phyloP scores from a whole-genome alignment of 1,140 invertebrate genomes.

The Doryteuthis pealeii region DNA sequence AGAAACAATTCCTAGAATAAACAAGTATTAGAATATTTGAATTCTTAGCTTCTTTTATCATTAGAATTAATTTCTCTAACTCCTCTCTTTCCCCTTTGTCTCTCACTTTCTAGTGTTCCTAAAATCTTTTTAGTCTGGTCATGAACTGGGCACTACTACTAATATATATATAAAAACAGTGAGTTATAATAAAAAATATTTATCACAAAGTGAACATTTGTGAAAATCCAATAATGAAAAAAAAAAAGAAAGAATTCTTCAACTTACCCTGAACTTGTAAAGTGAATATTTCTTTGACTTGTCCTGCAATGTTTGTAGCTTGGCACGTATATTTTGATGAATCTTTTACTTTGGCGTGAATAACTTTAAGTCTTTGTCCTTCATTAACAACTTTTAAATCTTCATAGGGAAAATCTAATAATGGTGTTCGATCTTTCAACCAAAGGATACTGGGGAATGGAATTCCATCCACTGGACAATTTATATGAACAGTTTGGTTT shows the following conservation, averaged over 20 bases:
- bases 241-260: neutral
- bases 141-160: too few species aligned
- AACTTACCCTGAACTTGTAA: conserved; percentile 54
- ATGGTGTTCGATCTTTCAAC: conserved; percentile 49
- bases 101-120: too few species aligned
- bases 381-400: conserved; percentile 36
- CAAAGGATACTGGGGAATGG: conserved; percentile 62
- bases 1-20: too few species aligned
- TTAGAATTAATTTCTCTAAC: too few species aligned
- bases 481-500: conserved; percentile 49
- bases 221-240: neutral
- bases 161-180: too few species aligned
- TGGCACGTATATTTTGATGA: conserved; percentile 62
- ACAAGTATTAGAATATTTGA: too few species aligned
- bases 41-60: too few species aligned
- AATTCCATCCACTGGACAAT: conserved; percentile 61
- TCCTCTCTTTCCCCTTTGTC: too few species aligned
- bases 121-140: too few species aligned
- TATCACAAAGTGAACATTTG: too few species aligned
- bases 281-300: conserved; percentile 52
- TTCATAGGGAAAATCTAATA: conserved; percentile 48
- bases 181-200: too few species aligned
- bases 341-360: conserved; percentile 57
- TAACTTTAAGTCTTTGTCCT: conserved; percentile 54
- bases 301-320: conserved; percentile 62